Conservation (phyloP, 2,888 invertebrate species). For the Dryomyza anilis region DNA sequence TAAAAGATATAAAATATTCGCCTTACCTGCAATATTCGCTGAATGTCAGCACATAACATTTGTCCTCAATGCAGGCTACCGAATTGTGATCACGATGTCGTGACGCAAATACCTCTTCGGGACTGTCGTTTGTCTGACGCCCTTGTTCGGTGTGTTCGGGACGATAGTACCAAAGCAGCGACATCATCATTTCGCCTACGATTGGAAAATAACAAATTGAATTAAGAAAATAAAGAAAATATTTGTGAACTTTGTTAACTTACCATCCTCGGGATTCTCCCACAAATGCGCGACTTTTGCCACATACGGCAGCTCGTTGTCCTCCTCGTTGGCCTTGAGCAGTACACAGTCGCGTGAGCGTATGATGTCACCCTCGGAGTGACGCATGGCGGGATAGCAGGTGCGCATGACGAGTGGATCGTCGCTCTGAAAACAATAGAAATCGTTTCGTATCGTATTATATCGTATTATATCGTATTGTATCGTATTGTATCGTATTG, state of each 20-base stretch:
- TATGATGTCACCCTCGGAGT: conserved; percentile 85
- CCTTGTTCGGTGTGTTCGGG: conserved; percentile 96
- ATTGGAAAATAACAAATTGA: too few relatives aligned
- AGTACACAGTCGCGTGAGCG: conserved; percentile 89
- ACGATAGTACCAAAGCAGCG: conserved; percentile 95
- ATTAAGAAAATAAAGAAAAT: too few relatives aligned
- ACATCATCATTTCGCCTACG: conserved; percentile 96
- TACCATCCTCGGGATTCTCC: conserved; percentile 93
- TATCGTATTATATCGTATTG: too few relatives aligned
- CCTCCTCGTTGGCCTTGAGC: conserved; percentile 80
- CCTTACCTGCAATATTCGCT: conserved; percentile 93
- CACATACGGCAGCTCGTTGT: conserved; percentile 88
- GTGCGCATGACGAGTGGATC: conserved; percentile 75
- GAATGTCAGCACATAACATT: conserved; percentile 94
- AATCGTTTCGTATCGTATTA: too few relatives aligned
- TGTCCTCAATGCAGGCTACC: conserved; percentile 97
- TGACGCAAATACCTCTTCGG: conserved; percentile 94
- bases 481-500: too few relatives aligned
- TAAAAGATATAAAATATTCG: not conserved
- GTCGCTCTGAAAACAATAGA: conserved; percentile 68
- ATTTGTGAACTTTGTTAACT: too few relatives aligned
- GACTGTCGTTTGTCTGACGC: conserved; percentile 76
- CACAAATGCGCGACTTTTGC: conserved; percentile 93
- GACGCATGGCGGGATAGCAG: conserved; percentile 90
- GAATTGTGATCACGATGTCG: conserved; percentile 94